Evolutionary conservation across 2,888 invertebrate genomes (phyloP).

Genomic region (Plebejus argus): DNA sequence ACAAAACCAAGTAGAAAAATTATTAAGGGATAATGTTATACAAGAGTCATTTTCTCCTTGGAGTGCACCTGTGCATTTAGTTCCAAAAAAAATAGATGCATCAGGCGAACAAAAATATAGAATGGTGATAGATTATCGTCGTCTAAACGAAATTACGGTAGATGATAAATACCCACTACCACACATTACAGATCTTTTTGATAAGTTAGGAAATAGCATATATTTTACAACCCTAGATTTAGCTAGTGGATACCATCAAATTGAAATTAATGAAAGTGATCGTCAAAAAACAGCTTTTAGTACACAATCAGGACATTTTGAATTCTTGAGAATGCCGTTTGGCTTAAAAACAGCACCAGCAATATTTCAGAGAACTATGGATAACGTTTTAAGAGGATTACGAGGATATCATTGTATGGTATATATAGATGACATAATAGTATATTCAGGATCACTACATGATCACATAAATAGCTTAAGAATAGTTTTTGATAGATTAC

Average conservation of each 20-base stretch:
- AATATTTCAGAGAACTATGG: constrained; percentile 45
- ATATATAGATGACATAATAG: background rate
- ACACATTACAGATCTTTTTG: no score
- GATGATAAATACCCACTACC: no score
- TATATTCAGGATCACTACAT: constrained; percentile 46
- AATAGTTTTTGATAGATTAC: constrained; percentile 43
- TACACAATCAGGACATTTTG: constrained; percentile 40
- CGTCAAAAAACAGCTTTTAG: constrained; percentile 41
- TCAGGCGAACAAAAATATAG: no score
- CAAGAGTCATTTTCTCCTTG: no score
- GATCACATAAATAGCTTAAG: constrained; percentile 43
- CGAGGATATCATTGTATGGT: constrained; percentile 47
- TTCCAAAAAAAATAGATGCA: no score
- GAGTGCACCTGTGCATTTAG: no score
- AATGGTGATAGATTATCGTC: no score
- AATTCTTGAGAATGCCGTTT: constrained; percentile 43
- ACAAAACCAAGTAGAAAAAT: no score
- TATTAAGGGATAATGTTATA: no score
- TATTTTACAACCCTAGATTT: constrained; percentile 46
- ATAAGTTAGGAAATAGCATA: no score
- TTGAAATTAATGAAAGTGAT: constrained; percentile 38
- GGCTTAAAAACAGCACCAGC: constrained; percentile 39
- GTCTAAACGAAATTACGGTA: no score
- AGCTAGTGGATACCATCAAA: constrained; percentile 46
- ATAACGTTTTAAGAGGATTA: constrained; percentile 46